Evolutionary conservation across 2,113 vertebrate species (phyloP), one percentile per base, ranked within the genome.

Genomic region (Hipposideros armiger): DNA sequence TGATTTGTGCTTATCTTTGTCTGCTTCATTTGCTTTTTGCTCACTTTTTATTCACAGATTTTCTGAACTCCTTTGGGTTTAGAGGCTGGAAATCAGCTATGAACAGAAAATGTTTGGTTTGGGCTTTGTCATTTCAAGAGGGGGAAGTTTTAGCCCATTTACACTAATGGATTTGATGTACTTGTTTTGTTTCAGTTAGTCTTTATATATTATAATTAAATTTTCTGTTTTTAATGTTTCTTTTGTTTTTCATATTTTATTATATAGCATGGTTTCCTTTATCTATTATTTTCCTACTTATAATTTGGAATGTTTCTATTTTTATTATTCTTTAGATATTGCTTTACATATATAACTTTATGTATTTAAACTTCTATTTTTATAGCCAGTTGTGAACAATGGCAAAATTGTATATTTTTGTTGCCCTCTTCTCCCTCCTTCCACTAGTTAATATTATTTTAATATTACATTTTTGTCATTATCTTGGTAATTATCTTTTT

Each of bases 301-400:
- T 81, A 64, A 92, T 90, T 92, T 72, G 17, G 32, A 76, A 95
- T 72, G 24, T 54, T 83, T 28, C 14, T 87, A 86, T 69, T 89
- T 74, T 89, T 70, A 62, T 89, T 85, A 69, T 45, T 83, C 7
- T 50, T 88, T 60, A 91, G 32, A 42, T 96, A 40, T 26, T 70
- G 70, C 13, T 78, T 60, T 58, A 30, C 15, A 72, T 52, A 11
- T n/a, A 40, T 70, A 74, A 40, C 3, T 66, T 94, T 17, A 69
- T 4, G 1, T 74, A 28, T 54, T 74, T 54, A 84, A 84, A 91
- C 4, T 84, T 73, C 28, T 42, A 30, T 77, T 85, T 82, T 56
- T 91, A 5, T 66, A 82, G 7, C 32, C 45, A 87, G 8, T 36
- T 50, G 19, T 47, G 17, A 70, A 83, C 24, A 87, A 52, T 60